These are phyloP conservation scores for Drosophila paramelanica DNA, from an alignment of 2,888 invertebrate genomes.

Conservation along the genomic window DNA sequence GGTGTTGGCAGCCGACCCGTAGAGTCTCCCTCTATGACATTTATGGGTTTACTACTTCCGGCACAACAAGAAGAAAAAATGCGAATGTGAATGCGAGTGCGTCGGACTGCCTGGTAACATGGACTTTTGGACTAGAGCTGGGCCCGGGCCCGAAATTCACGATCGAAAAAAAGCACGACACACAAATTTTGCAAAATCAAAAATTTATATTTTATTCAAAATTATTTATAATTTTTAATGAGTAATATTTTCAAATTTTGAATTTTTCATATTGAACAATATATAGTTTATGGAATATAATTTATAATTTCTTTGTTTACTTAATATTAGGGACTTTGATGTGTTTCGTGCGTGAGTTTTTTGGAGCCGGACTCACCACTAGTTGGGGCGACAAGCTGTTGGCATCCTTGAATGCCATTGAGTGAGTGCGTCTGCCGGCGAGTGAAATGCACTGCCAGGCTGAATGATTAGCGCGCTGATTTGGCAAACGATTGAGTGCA, in stretches of 20 bases:
- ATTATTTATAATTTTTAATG: too few relatives aligned
- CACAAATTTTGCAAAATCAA: too few relatives aligned
- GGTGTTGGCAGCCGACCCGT: slow-evolving; percentile 59
- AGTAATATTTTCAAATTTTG: too few relatives aligned
- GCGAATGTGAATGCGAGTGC: slow-evolving; percentile 1
- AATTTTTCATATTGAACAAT: too few relatives aligned
- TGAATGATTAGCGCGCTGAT: slow-evolving; percentile 76
- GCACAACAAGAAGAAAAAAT: slow-evolving; percentile 14
- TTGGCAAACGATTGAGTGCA: slow-evolving; percentile 68
- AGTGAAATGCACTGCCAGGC: slow-evolving; percentile 39
- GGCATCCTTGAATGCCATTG: slow-evolving; percentile 58
- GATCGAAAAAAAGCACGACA: too few relatives aligned
- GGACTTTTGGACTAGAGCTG: background rate
- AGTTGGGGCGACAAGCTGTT: slow-evolving; percentile 37
- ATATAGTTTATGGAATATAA: too few relatives aligned
- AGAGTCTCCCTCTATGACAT: slow-evolving; percentile 47
- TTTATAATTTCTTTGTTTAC: too few relatives aligned
- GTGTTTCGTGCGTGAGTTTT: too few relatives aligned
- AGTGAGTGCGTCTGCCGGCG: slow-evolving; percentile 59
- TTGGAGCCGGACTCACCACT: too few relatives aligned
- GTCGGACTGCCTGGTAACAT: slow-evolving; percentile 1
- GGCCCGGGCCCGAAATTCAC: too few relatives aligned
- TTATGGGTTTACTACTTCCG: slow-evolving; percentile 76
- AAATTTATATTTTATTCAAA: too few relatives aligned
- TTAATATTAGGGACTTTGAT: too few relatives aligned